These are phyloP conservation scores for Tenthredo mesomela DNA, from an alignment of 2,888 invertebrate genomes.

Conservation along the genomic window DNA sequence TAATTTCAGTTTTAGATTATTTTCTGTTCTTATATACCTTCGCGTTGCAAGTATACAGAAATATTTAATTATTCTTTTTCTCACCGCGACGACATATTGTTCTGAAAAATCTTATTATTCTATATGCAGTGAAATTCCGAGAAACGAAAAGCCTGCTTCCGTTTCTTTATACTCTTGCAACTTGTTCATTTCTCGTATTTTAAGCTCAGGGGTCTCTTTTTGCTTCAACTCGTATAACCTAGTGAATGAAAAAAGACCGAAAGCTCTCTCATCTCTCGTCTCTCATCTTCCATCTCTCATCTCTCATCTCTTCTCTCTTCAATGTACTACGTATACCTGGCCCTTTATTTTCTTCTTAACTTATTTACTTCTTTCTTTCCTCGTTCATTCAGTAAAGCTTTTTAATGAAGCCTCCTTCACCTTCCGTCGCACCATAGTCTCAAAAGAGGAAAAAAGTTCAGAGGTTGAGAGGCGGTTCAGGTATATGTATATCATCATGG, in stretches of 20 bases:
- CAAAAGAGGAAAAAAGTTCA: constrained; percentile 28
- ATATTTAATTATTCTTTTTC: background rate
- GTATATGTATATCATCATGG: background rate
- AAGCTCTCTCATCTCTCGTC: background rate
- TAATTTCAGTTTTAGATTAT: background rate
- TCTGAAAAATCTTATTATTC: background rate
- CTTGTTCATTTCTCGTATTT: background rate
- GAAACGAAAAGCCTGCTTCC: background rate
- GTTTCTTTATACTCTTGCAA: background rate
- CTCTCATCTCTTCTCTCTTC: background rate
- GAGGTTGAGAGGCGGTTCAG: background rate
- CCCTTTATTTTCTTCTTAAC: background rate
- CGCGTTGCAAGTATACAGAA: background rate
- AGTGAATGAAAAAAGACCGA: background rate
- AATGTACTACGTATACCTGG: background rate
- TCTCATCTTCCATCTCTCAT: background rate
- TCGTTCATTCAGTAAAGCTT: constrained; percentile 31
- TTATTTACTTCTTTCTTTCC: constrained; percentile 24
- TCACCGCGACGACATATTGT: background rate
- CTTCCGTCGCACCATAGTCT: background rate
- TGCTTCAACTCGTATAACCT: too few relatives aligned
- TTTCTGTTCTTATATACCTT: background rate
- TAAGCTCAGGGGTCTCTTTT: background rate
- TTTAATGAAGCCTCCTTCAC: constrained; percentile 42
- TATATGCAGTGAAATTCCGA: background rate